phyloP scores from a whole-genome alignment of 1,140 invertebrate species.

The Fopius arisanus region DNA sequence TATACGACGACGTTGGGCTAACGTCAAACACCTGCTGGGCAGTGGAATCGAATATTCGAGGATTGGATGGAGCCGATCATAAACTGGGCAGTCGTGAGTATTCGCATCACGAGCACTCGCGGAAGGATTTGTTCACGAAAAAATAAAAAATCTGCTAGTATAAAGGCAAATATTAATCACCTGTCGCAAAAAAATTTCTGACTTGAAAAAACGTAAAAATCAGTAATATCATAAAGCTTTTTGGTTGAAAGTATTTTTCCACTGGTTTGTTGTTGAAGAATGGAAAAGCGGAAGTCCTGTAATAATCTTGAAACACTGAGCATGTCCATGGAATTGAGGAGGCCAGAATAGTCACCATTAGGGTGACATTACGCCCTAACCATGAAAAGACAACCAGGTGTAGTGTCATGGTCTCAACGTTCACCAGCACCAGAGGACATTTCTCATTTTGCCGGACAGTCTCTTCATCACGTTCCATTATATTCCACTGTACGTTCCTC shows the following conservation, averaged over 20 bases:
- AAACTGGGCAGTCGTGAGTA: background rate
- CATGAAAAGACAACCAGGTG: background rate
- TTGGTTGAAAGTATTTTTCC: too few species aligned
- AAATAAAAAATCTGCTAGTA: too few species aligned
- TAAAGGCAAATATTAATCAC: too few species aligned
- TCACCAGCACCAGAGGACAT: background rate
- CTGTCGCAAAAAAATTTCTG: too few species aligned
- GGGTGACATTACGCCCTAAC: background rate
- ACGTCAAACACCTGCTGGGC: constrained; percentile 50
- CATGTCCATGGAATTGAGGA: too few species aligned
- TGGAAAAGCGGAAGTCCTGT: too few species aligned
- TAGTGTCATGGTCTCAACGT: background rate
- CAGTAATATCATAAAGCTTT: too few species aligned
- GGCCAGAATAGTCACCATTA: background rate
- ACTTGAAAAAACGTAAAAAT: too few species aligned
- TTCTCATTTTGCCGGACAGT: background rate
- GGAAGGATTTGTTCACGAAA: too few species aligned
- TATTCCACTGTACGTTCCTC: background rate
- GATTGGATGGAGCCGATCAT: background rate
- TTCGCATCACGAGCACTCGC: background rate
- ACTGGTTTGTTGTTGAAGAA: too few species aligned
- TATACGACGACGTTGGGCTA: background rate
- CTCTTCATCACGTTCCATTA: background rate
- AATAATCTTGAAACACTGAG: background rate
- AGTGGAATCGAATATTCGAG: background rate